Conservation (phyloP, 2,888 invertebrate genomes). For the Fragum fragum region DNA sequence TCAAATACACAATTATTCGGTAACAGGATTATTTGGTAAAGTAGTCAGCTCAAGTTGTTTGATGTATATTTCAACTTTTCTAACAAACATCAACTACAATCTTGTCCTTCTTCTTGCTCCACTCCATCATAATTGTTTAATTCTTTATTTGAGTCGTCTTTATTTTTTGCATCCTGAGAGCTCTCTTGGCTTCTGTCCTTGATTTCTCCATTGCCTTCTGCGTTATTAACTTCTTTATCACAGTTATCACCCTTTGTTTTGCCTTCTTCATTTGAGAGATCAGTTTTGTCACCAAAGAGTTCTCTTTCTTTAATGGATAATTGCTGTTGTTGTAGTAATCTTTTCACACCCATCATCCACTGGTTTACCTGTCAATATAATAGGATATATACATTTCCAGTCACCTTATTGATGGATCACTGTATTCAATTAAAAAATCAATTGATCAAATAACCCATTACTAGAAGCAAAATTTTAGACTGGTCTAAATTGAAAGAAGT, state of each 20-base stretch:
- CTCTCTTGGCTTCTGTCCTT: neutral
- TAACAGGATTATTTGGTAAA: too few relatives aligned
- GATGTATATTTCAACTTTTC: too few relatives aligned
- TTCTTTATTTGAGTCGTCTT: neutral
- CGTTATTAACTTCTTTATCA: neutral
- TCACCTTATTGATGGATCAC: too few relatives aligned
- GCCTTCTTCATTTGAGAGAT: neutral
- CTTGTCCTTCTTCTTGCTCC: neutral
- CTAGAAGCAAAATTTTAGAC: too few relatives aligned
- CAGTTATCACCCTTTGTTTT: slow-evolving; percentile 9
- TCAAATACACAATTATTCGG: too few relatives aligned
- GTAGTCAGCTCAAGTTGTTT: too few relatives aligned
- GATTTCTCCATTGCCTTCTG: neutral
- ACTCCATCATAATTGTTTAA: neutral
- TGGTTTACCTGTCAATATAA: slow-evolving; percentile 61
- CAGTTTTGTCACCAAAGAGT: slow-evolving; percentile 23
- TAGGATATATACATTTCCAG: too few relatives aligned
- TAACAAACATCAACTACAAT: neutral
- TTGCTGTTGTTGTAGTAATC: slow-evolving; percentile 62
- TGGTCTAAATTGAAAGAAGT: too few relatives aligned
- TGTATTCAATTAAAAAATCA: too few relatives aligned
- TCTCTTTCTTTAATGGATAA: slow-evolving; percentile 54
- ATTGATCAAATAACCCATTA: too few relatives aligned
- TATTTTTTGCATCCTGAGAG: neutral
- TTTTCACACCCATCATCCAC: slow-evolving; percentile 66